Percentiles rank a stretch among this genome's conserved stretches.
Conservation (phyloP, 2,113 vertebrate species). For the Ariopsis seemanni region DNA sequence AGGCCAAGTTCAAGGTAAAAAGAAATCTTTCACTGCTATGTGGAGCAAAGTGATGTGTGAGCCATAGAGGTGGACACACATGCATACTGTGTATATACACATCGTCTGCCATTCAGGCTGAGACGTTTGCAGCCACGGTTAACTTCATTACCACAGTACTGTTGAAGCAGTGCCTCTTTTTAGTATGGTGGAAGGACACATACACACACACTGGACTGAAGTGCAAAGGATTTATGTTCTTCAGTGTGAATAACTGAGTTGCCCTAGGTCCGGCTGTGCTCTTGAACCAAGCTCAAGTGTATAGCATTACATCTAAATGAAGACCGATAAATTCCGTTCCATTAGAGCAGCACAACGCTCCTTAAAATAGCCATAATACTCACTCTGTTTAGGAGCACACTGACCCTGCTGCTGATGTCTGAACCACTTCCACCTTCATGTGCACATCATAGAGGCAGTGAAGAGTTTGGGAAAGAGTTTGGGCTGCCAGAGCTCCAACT, state of each 20-base stretch:
- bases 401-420: slow-evolving; percentile 55
- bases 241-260: slow-evolving; percentile 24
- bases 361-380: slow-evolving; percentile 57
- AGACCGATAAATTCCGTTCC: slow-evolving; percentile 60
- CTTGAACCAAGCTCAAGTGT: slow-evolving; percentile 49
- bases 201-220: slow-evolving; percentile 32
- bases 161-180: slow-evolving; percentile 28
- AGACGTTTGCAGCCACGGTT: slow-evolving; percentile 38
- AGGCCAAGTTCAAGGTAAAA: slow-evolving; percentile 56
- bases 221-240: slow-evolving; percentile 32
- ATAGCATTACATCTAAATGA: slow-evolving; percentile 50
- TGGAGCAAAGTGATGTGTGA: background rate
- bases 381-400: slow-evolving; percentile 56
- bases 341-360: slow-evolving; percentile 57
- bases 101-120: slow-evolving; percentile 9
- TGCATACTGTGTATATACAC: background rate
- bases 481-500: background rate
- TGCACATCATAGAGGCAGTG: slow-evolving; percentile 16
- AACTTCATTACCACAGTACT: slow-evolving; percentile 10
- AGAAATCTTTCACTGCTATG: slow-evolving; percentile 27
- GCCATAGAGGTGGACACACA: slow-evolving; percentile 10
- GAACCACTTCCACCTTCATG: slow-evolving; percentile 53
- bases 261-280: slow-evolving; percentile 21
- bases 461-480: slow-evolving; percentile 22
- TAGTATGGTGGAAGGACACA: slow-evolving; percentile 33